Base-by-base conservation (phyloP, 1,140 invertebrate species). In the Macrobrachium rosenbergii region DNA sequence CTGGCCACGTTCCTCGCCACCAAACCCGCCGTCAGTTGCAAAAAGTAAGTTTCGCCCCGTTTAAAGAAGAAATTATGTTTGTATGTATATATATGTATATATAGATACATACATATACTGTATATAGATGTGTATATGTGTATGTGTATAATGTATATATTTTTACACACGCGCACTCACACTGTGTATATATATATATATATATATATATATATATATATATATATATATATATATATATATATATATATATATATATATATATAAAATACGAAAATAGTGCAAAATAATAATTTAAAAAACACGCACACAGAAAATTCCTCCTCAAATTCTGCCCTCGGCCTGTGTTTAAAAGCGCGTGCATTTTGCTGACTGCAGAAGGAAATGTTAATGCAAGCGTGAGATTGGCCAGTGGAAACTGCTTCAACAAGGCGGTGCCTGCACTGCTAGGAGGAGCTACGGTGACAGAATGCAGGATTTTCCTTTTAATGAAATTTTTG, bases 1-100 rank as follows among this genome's bases (percentile, higher is more conserved):
- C 91, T 98, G 43, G 94, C 96, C 88, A 92, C 93, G 12, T 98
- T 97, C 91, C 92, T 97, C 0, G 12, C 43, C 2, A 63, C 88
- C 5, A 73, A 67, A n/a, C 69, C n/a, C 16, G 82, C 77, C 2
- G 43, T 17, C 23, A 43, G 37, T 12, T 89, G 88, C 52, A 78
- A 89, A 28, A 89, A 75, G 88, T 89, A 75, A 82, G 83, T 80
- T 28, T 79, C 59, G 14, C 23, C 59, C 58, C 59, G 2, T 78
- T 58, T 52, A 3, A 37, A 37, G 28, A 3, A 37, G 3, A 1
- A 37, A 21, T 69, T 21, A 67, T 67, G 10, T 67, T 2, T 14
- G 2, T 69, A 69, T 19, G n/a, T 69, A 69, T 69, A 69, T 69
- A 69, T 19, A 69, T 69, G n/a, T 69, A 69, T 69, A 69, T 19